These are phyloP conservation scores for Bembecia ichneumoniformis DNA, from an alignment of 2,888 invertebrate species.

Conservation along the genomic window DNA sequence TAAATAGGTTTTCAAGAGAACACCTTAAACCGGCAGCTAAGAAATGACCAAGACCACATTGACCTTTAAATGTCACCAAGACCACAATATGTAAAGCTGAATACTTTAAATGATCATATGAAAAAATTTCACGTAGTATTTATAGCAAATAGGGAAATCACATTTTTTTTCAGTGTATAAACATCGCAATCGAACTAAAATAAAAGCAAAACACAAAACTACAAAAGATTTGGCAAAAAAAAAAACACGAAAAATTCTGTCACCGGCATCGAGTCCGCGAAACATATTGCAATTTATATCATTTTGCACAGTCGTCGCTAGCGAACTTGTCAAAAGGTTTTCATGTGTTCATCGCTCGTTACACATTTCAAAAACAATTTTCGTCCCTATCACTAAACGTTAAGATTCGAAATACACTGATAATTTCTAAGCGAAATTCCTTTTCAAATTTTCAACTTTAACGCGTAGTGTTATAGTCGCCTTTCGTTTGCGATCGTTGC, in stretches of 20 bases:
- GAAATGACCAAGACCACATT: too few relatives aligned
- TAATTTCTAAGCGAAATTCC: background rate
- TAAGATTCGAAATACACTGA: background rate
- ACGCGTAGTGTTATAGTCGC: background rate
- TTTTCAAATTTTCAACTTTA: background rate
- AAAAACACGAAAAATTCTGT: background rate
- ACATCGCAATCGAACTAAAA: too few relatives aligned
- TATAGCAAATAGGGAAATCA: too few relatives aligned
- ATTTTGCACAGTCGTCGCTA: constrained; percentile 22
- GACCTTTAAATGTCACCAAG: too few relatives aligned
- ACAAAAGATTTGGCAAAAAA: background rate
- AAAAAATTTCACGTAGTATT: too few relatives aligned
- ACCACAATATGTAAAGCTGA: too few relatives aligned
- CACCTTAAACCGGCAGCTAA: too few relatives aligned
- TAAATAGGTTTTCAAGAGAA: too few relatives aligned
- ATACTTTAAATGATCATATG: too few relatives aligned
- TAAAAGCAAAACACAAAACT: too few relatives aligned
- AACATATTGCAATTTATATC: constrained; percentile 10
- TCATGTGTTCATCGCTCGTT: background rate
- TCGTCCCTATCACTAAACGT: constrained; percentile 12
- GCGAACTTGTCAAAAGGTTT: constrained; percentile 18
- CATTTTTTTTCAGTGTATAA: too few relatives aligned
- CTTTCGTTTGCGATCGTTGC: background rate
- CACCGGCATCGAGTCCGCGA: background rate
- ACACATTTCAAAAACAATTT: constrained; percentile 1